Conservation (phyloP, 2,888 invertebrate species). For the Sympetrum striolatum region DNA sequence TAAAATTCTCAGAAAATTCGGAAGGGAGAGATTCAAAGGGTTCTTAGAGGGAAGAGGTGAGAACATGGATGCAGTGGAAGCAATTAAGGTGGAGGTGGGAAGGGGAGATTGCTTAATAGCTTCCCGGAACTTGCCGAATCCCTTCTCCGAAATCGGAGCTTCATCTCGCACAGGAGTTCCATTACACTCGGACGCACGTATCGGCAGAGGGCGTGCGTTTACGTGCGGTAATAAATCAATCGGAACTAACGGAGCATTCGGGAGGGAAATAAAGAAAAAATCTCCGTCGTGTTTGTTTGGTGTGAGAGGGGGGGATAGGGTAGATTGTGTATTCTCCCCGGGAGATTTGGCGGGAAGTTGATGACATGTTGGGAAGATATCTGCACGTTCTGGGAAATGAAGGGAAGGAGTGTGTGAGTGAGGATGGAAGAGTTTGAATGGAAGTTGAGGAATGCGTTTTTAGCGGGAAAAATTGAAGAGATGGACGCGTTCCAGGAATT, state of each 20-base stretch:
- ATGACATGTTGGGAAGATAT: not conserved
- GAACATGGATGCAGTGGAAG: not conserved
- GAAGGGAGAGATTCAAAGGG: too few relatives aligned
- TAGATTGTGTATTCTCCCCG: not conserved
- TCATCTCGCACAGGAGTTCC: not conserved
- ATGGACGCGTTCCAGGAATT: not conserved
- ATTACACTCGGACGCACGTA: not conserved
- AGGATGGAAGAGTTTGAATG: not conserved
- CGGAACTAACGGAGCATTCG: not conserved
- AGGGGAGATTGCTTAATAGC: not conserved
- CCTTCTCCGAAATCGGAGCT: not conserved
- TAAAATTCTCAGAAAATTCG: too few relatives aligned
- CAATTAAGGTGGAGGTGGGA: not conserved
- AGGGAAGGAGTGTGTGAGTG: not conserved
- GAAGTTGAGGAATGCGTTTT: not conserved
- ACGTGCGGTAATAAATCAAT: not conserved
- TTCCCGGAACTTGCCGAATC: not conserved
- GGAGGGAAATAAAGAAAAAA: not conserved
- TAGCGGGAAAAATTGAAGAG: not conserved
- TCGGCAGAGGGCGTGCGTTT: not conserved
- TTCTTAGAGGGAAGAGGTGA: not conserved
- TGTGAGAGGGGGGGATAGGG: not conserved
- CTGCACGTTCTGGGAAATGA: not conserved
- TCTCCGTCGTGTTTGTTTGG: not conserved
- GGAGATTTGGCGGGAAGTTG: not conserved